Percentiles rank a stretch among this genome's conserved stretches.
Evolutionary conservation across 2,888 invertebrate genomes (phyloP).

Genomic region (Himalopsyche kuldschensis): DNA sequence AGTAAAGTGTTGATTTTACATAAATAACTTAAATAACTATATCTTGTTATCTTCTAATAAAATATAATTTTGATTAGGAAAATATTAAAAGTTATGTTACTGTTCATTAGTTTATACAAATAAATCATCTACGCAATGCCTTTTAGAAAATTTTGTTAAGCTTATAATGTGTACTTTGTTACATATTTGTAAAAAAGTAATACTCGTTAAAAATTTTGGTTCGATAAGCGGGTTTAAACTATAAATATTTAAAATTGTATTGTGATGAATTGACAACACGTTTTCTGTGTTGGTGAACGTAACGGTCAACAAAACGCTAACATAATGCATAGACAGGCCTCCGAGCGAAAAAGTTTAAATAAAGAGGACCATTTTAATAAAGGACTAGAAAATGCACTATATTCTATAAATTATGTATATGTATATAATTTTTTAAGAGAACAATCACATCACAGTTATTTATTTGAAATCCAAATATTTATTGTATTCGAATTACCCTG

Average conservation of each 20-base stretch:
- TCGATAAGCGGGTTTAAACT: constrained; percentile 37
- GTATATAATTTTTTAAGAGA: not conserved
- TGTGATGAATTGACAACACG: not conserved
- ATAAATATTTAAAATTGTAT: constrained; percentile 18
- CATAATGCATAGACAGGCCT: constrained; percentile 2
- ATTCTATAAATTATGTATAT: not conserved
- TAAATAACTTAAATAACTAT: not conserved
- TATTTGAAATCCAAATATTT: not conserved
- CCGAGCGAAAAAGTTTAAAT: not conserved
- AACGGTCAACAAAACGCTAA: not conserved
- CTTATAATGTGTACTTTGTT: not conserved
- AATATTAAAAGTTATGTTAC: not conserved
- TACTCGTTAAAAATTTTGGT: constrained; percentile 29
- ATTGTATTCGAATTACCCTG: not conserved
- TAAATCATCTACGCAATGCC: not conserved
- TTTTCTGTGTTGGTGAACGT: not conserved
- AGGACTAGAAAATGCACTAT: not conserved
- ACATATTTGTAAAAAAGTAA: not conserved
- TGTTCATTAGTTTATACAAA: not conserved
- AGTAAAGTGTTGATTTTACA: not conserved
- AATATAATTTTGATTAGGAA: not conserved
- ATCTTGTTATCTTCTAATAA: not conserved
- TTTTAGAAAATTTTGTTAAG: not conserved
- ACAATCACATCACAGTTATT: not conserved
- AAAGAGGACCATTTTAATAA: not conserved